Evolutionary conservation across 2,797 vertebrate genomes (phyloP), one percentile per base, ranked within the genome.

Genomic region (Pseudotriccus pelzelni): DNA sequence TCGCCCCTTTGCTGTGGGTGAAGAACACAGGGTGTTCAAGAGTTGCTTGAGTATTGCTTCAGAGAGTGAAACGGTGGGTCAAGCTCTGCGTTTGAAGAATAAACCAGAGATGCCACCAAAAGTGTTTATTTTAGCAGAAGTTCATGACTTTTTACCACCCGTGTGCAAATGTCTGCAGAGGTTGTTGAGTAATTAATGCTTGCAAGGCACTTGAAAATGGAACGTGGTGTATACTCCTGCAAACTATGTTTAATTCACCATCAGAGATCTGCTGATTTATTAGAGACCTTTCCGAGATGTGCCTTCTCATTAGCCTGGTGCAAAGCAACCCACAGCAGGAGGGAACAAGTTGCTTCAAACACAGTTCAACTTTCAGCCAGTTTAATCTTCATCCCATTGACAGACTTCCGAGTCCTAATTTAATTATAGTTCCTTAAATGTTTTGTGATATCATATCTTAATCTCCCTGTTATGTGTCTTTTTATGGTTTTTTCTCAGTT

Each of bases 381-480:
- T 76, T 91, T 90, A 69, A 87, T 89, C 83, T 87, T 93, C 85
- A 69, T 91, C 92, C 86, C 66, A 14, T 44, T 83, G 82, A 59
- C 68, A 83, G 83, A 30, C 46, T 74, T 94, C 72, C 90, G 88
- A 92, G 87, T 92, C 55, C 62, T 86, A 86, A 81, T 93, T 89
- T 84, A 95, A 95, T 94, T 93, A 73, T 5, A 53, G 58, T 49
- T 90, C 86, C 64, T 93, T 89, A 85, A 89, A 90, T 88, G 78
- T 87, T 93, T 87, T 30, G 44, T 72, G 74, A 63, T 89, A 63
- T 6, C 6, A 0, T 88, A 63, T 89, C 87, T 81, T 70, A 41
- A 2, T 90, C 74, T 93, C 89, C 93, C 70, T 87, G 76, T 80
- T 94, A 74, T 83, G 4, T 55, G 53, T 76, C 89, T 79, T 89